Percentiles rank a stretch among this genome's conserved stretches.
These are phyloP conservation scores for Typhlichthys subterraneus DNA, from an alignment of 2,797 vertebrate genomes.

Conservation along the genomic window DNA sequence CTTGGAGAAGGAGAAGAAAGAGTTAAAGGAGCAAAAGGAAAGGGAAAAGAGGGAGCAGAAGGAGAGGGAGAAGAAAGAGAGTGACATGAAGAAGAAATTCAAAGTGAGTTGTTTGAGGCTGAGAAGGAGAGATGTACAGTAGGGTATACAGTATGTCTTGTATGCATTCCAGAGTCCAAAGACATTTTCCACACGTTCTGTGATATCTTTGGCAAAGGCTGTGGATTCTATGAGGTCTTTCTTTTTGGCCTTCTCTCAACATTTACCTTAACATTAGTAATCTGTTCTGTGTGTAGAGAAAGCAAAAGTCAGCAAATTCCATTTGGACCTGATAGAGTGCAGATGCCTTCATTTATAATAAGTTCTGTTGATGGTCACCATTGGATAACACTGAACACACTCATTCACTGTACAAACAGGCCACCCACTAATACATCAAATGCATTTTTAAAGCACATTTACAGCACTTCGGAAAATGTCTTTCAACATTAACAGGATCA, in stretches of 20 bases:
- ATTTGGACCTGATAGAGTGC: not conserved
- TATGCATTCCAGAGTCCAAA: slow-evolving; percentile 66
- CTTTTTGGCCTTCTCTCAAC: not conserved
- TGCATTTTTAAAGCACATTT: not conserved
- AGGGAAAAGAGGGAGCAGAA: slow-evolving; percentile 62
- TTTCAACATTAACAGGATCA: slow-evolving; percentile 5
- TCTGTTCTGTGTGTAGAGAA: not conserved
- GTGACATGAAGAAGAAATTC: slow-evolving; percentile 70
- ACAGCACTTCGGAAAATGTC: not conserved
- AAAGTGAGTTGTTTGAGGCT: slow-evolving; percentile 64
- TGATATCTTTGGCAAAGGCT: slow-evolving; percentile 14
- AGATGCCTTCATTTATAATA: not conserved
- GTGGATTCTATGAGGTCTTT: not conserved
- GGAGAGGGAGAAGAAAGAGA: slow-evolving; percentile 24
- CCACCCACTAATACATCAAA: not conserved
- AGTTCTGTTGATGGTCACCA: not conserved
- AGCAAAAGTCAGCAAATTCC: not conserved
- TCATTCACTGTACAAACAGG: not conserved
- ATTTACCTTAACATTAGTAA: not conserved
- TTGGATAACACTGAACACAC: not conserved
- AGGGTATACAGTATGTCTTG: slow-evolving; percentile 21
- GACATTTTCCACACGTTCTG: slow-evolving; percentile 31
- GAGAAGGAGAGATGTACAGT: slow-evolving; percentile 24
- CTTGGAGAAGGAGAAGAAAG: slow-evolving; percentile 75
- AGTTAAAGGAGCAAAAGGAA: slow-evolving; percentile 70